Evolutionary conservation across 2,797 vertebrate genomes (phyloP).

Genomic region (Melanotaenia parkinsoni): DNA sequence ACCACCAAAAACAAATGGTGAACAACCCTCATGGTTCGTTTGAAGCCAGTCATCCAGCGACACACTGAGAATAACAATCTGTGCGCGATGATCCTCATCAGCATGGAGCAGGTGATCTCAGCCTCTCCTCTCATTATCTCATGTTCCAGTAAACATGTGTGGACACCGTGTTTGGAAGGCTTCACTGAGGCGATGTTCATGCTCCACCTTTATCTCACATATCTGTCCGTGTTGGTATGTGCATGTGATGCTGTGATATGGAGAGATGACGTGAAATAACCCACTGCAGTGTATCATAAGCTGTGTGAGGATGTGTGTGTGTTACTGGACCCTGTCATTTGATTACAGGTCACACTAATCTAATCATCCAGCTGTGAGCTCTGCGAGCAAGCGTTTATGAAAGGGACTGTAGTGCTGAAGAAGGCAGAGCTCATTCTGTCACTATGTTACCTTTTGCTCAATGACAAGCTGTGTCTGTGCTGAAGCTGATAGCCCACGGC

Average conservation of each 20-base stretch:
- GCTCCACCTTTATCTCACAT: slow-evolving; percentile 18
- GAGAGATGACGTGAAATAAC: slow-evolving; percentile 22
- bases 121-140: slow-evolving; percentile 33
- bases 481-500: slow-evolving; percentile 53
- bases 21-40: not conserved
- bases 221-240: slow-evolving; percentile 39
- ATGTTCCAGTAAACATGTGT: slow-evolving; percentile 22
- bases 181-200: slow-evolving; percentile 17
- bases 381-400: slow-evolving; percentile 55
- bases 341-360: slow-evolving; percentile 80
- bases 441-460: slow-evolving; percentile 56
- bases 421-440: slow-evolving; percentile 61
- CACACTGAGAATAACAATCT: slow-evolving; percentile 11
- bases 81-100: slow-evolving; percentile 46
- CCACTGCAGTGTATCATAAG: slow-evolving; percentile 24
- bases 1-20: not conserved
- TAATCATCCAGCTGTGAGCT: slow-evolving; percentile 72
- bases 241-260: slow-evolving; percentile 49
- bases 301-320: slow-evolving; percentile 22
- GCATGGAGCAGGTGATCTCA: slow-evolving; percentile 45
- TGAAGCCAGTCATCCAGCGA: slow-evolving; percentile 17
- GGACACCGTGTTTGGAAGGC: slow-evolving; percentile 12
- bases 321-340: slow-evolving; percentile 72
- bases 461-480: slow-evolving; percentile 62
- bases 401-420: slow-evolving; percentile 32